Conservation (phyloP, 2,797 vertebrate genomes). For the Acanthornis magna region DNA sequence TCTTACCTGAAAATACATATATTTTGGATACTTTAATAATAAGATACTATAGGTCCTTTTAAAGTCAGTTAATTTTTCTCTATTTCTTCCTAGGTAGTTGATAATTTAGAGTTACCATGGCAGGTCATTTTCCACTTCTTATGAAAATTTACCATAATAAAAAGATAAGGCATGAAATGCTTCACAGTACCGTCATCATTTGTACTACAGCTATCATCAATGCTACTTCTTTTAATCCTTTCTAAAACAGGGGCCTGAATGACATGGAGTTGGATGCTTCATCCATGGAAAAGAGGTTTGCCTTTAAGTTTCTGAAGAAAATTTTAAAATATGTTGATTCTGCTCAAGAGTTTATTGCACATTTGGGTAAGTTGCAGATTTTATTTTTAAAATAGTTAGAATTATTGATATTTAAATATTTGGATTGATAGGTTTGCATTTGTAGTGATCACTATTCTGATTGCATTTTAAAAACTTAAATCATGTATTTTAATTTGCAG, state of each 20-base stretch:
- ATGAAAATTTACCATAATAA: not conserved
- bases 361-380: constrained; percentile 84
- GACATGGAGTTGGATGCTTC: constrained; percentile 92
- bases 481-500: not conserved
- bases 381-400: not conserved
- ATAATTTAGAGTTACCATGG: not conserved
- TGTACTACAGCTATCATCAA: not conserved
- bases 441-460: not conserved
- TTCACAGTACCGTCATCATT: not conserved
- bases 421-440: not conserved
- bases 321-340: constrained; percentile 96
- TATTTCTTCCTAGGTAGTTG: not conserved
- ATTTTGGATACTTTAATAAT: not conserved
- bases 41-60: not conserved
- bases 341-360: constrained; percentile 95
- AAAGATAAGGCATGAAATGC: not conserved
- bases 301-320: constrained; percentile 96
- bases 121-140: not conserved
- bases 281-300: constrained; percentile 97
- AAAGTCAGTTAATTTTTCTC: not conserved
- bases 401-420: not conserved
- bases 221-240: not conserved
- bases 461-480: not conserved
- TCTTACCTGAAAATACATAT: not conserved
- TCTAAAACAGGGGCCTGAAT: constrained; percentile 83